Conservation (phyloP, 2,113 vertebrate genomes). For the Sus scrofa region T2T-Sscrofa CM000817.6:59833501-59834000, state of each 20-base stretch:
- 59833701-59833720: no score
- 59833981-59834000: constrained; percentile 9
- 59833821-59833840: constrained; percentile 8
- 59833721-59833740: no score
- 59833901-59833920: neutral
- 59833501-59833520: neutral
- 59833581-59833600: neutral
- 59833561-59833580: neutral
- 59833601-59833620: neutral
- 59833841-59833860: neutral
- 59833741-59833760: no score
- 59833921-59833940: neutral
- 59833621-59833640: neutral
- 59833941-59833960: neutral
- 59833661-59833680: neutral
- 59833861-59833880: neutral
- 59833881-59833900: neutral
- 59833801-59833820: no score
- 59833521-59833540: neutral
- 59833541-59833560: neutral
- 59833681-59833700: neutral
- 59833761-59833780: no score
- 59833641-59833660: neutral
- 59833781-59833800: no score
- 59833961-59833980: neutral